These are phyloP conservation scores for Ectropis grisescens DNA, from an alignment of 1,140 invertebrate genomes.

Conservation along the genomic window DNA sequence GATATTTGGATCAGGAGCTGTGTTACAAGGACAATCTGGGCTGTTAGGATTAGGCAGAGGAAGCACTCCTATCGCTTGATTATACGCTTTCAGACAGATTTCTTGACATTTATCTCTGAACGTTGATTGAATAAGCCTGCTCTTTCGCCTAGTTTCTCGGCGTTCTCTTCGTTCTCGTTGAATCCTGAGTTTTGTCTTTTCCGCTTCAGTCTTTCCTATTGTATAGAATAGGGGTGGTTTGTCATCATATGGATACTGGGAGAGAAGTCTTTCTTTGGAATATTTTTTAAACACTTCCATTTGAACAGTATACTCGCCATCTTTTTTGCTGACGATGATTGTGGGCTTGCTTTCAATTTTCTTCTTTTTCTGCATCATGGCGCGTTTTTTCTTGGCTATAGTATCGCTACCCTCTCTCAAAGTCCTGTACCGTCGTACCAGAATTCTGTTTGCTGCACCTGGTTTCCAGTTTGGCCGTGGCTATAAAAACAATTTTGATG, in stretches of 20 bases:
- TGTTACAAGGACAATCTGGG: constrained; percentile 47
- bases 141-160: constrained; percentile 49
- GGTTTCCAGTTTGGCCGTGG: constrained; percentile 49
- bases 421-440: constrained; percentile 44
- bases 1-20: constrained; percentile 16
- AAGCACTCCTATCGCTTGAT: constrained; percentile 52
- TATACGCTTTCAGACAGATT: constrained; percentile 59
- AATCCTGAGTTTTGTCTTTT: constrained; percentile 41
- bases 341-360: constrained; percentile 56
- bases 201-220: constrained; percentile 56
- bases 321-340: constrained; percentile 43
- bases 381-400: constrained; percentile 53
- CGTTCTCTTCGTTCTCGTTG: constrained; percentile 44
- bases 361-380: constrained; percentile 50
- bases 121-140: constrained; percentile 45
- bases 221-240: constrained; percentile 50
- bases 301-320: constrained; percentile 54
- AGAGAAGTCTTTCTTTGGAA: constrained; percentile 47
- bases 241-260: constrained; percentile 58
- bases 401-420: constrained; percentile 43
- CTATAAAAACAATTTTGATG: constrained; percentile 21
- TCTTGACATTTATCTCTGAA: constrained; percentile 56
- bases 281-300: constrained; percentile 63
- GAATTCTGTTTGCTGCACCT: constrained; percentile 43
- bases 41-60: constrained; percentile 45